phyloP scores from a whole-genome alignment of 2,888 invertebrate species.

The Pseudococcus viburni region DNA sequence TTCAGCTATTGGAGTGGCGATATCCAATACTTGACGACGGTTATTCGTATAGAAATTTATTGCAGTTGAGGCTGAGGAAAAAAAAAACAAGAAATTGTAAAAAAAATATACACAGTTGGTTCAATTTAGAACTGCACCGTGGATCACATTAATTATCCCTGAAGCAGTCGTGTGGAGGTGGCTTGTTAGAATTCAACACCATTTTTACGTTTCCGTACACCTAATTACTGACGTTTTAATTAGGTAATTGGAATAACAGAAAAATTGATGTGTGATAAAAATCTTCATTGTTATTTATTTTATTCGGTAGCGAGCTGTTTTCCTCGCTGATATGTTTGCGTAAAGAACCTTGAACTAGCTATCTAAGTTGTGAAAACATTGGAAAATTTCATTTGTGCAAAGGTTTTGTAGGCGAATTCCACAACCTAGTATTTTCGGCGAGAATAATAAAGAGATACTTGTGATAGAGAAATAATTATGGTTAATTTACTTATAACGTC shows the following conservation, averaged over 20 bases:
- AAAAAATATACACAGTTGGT: not conserved
- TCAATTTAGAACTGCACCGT: not conserved
- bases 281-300: slow-evolving; percentile 20
- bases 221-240: not conserved
- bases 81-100: no score
- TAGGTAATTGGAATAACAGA: not conserved
- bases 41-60: slow-evolving; percentile 81
- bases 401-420: not conserved
- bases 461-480: not conserved
- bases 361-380: not conserved
- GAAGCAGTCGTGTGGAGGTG: not conserved
- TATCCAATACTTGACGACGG: slow-evolving; percentile 78
- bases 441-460: not conserved
- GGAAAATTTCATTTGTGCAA: not conserved
- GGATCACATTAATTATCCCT: not conserved
- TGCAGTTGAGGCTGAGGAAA: slow-evolving; percentile 77
- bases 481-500: slow-evolving; percentile 74
- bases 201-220: not conserved
- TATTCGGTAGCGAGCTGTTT: not conserved
- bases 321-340: not conserved
- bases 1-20: slow-evolving; percentile 80
- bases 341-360: not conserved
- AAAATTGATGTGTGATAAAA: not conserved
- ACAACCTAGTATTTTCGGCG: not conserved
- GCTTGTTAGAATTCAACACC: not conserved